Percentiles rank a stretch among this genome's conserved stretches.
phyloP scores from a whole-genome alignment of 2,888 invertebrate species.

The Cyclophora punctaria region DNA sequence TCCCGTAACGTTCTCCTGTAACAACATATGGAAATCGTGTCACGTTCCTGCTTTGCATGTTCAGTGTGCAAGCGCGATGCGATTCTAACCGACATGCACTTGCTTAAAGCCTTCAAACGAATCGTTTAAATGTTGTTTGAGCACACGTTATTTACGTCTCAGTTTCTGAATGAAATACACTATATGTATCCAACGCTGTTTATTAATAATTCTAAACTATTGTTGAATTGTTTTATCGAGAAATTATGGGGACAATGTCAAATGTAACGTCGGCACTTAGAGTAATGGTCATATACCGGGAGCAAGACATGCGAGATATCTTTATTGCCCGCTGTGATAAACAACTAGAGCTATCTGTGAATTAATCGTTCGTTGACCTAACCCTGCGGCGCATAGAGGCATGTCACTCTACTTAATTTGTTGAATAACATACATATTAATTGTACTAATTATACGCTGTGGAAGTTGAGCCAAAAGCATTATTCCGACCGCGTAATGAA shows the following conservation, averaged over 20 bases:
- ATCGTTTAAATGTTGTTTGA: slow-evolving; percentile 12
- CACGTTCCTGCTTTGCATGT: slow-evolving; percentile 32
- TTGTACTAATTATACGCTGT: background rate
- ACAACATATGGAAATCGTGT: slow-evolving; percentile 36
- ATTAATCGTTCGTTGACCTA: slow-evolving; percentile 58
- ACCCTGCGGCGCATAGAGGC: slow-evolving; percentile 11
- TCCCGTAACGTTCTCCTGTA: slow-evolving; percentile 26
- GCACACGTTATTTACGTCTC: no score
- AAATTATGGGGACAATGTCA: background rate
- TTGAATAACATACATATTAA: background rate
- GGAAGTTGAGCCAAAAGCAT: no score
- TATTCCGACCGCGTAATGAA: no score
- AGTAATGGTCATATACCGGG: slow-evolving; percentile 25
- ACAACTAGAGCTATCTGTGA: slow-evolving; percentile 49
- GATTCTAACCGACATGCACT: slow-evolving; percentile 7
- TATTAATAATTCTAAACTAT: no score
- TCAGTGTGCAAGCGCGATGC: slow-evolving; percentile 18
- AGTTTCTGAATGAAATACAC: no score
- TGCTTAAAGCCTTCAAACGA: slow-evolving; percentile 3
- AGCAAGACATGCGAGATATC: slow-evolving; percentile 44
- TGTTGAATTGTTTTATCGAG: background rate
- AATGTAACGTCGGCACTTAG: slow-evolving; percentile 16
- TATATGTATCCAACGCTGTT: no score
- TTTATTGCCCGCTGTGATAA: slow-evolving; percentile 55
- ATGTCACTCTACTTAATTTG: slow-evolving; percentile 9